Evolutionary conservation across 2,888 invertebrate genomes (phyloP).

Genomic region (Lithophane socia): DNA sequence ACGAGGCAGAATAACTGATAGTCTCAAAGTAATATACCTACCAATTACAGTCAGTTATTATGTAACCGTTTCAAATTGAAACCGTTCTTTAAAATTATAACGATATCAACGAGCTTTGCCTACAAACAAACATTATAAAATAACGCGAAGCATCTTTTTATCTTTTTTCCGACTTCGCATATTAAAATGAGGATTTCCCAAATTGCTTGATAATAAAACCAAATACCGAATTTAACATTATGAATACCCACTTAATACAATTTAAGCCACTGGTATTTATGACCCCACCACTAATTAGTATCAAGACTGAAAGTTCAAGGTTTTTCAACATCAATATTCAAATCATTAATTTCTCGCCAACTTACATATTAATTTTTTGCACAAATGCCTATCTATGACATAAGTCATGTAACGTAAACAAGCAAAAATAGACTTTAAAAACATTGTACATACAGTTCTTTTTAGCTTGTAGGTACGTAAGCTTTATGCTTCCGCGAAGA

Average conservation of each 20-base stretch:
- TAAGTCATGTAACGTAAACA: constrained; percentile 21
- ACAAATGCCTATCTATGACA: constrained; percentile 51
- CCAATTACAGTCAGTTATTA: not conserved
- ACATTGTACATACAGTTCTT: constrained; percentile 36
- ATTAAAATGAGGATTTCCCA: not conserved
- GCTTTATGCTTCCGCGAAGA: constrained; percentile 65
- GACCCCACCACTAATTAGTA: constrained; percentile 40
- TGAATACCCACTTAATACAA: constrained; percentile 21
- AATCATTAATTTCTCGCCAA: constrained; percentile 45
- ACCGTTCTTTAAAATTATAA: not conserved
- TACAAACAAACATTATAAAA: not conserved
- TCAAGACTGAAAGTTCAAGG: constrained; percentile 52
- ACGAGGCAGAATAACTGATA: not conserved
- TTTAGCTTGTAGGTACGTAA: constrained; percentile 45
- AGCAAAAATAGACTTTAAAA: constrained; percentile 33
- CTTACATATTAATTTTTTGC: constrained; percentile 45
- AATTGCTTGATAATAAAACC: constrained; percentile 1
- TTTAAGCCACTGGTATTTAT: constrained; percentile 42
- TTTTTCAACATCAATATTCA: constrained; percentile 36
- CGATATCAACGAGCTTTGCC: not conserved
- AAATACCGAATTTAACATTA: constrained; percentile 9
- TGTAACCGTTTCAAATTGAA: no score
- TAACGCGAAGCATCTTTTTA: no score
- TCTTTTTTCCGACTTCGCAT: not conserved
- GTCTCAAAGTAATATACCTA: not conserved